Evolutionary conservation across 2,113 vertebrate species (phyloP).

Genomic region (Lophius piscatorius): DNA sequence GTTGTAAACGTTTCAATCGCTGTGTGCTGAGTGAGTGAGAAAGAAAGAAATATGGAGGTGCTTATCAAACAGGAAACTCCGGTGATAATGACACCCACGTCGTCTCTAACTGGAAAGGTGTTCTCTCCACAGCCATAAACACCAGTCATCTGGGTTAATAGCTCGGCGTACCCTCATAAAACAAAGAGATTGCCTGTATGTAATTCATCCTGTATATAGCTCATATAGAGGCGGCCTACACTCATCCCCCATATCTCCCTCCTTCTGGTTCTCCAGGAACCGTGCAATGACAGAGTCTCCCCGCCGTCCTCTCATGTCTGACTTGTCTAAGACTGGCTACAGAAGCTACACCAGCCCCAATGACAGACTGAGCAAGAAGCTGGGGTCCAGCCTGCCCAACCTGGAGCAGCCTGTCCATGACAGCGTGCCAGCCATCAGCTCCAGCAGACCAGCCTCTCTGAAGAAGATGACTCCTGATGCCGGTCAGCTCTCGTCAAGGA

Average conservation of each 20-base stretch:
- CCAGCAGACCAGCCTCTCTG: slow-evolving; percentile 75
- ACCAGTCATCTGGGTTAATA: background rate
- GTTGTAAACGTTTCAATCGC: no score
- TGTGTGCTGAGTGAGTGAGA: background rate
- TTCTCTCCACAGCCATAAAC: background rate
- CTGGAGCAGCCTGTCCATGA: slow-evolving; percentile 77
- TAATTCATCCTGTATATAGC: no score
- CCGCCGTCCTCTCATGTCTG: slow-evolving; percentile 81
- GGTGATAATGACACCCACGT: background rate
- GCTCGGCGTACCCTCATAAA: background rate
- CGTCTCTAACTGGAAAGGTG: no score
- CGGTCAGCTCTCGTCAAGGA: slow-evolving; percentile 47
- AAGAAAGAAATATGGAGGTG: background rate
- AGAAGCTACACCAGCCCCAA: slow-evolving; percentile 58
- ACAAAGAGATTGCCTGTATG: background rate
- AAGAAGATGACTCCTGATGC: slow-evolving; percentile 55
- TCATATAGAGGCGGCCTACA: no score
- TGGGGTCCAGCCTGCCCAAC: slow-evolving; percentile 92
- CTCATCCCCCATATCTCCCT: background rate
- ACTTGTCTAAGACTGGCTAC: slow-evolving; percentile 76
- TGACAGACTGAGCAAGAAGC: slow-evolving; percentile 74
- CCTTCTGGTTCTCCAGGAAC: slow-evolving; percentile 65
- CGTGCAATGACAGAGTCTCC: slow-evolving; percentile 76
- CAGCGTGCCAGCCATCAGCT: slow-evolving; percentile 17
- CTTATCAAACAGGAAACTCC: background rate